Percentiles rank a stretch among this genome's conserved stretches.
phyloP scores from a whole-genome alignment of 1,140 invertebrate genomes.

The Orius laevigatus region DNA sequence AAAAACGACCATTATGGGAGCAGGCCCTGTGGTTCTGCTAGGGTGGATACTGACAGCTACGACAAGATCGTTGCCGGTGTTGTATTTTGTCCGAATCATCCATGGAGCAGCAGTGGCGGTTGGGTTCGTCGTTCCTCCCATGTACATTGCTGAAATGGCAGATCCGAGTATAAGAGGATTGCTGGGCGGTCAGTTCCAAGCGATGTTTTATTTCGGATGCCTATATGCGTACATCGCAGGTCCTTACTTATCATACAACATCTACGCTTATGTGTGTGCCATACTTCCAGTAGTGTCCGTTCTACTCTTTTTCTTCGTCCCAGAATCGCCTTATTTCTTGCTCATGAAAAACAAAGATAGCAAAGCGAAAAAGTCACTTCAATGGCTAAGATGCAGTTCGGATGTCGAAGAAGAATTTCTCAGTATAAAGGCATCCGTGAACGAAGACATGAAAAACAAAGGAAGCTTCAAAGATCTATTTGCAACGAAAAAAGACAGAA shows the following conservation, averaged over 20 bases:
- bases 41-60: conserved; percentile 58
- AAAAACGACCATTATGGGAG: conserved; percentile 43
- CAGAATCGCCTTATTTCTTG: conserved; percentile 64
- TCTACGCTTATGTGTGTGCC: conserved; percentile 45
- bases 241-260: conserved; percentile 46
- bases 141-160: conserved; percentile 76
- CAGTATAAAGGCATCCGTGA: conserved; percentile 14
- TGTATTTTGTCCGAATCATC: conserved; percentile 14
- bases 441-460: conserved; percentile 30
- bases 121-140: conserved; percentile 53
- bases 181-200: conserved; percentile 7
- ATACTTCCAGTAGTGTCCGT: conserved; percentile 43
- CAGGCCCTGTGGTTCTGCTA: conserved; percentile 49
- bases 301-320: conserved; percentile 50
- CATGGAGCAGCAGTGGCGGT: conserved; percentile 36
- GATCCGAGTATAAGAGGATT: conserved; percentile 24
- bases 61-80: conserved; percentile 30
- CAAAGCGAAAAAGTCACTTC: conserved; percentile 44
- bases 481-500: conserved; percentile 7
- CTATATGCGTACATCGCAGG: conserved; percentile 38
- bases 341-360: conserved; percentile 38
- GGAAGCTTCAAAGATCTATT: conserved; percentile 34
- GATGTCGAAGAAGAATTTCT: conserved; percentile 15
- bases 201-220: too few relatives aligned
- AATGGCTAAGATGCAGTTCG: conserved; percentile 38